phyloP scores from a whole-genome alignment of 2,113 vertebrate species.

The Chloroceryle aenea region DNA sequence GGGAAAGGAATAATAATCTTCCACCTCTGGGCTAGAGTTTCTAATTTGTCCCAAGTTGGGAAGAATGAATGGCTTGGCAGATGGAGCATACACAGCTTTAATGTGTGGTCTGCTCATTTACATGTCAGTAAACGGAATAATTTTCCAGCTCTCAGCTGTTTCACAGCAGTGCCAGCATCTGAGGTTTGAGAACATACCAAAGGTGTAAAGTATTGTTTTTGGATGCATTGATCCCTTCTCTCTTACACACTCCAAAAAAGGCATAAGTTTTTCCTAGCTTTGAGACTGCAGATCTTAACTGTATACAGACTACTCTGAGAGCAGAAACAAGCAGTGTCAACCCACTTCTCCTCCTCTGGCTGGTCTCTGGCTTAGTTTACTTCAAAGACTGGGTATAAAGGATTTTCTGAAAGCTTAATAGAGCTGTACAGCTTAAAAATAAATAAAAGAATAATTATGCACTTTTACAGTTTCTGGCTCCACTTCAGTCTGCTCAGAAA shows the following conservation, averaged over 20 bases:
- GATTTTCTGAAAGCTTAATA: slow-evolving; percentile 55
- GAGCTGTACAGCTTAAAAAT: slow-evolving; percentile 54
- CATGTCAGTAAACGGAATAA: slow-evolving; percentile 45
- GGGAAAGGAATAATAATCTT: slow-evolving; percentile 43
- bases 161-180: slow-evolving; percentile 16
- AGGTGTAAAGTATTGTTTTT: slow-evolving; percentile 20
- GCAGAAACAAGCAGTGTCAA: slow-evolving; percentile 6
- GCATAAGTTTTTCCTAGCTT: background rate
- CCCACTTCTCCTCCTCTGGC: background rate
- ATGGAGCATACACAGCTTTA: slow-evolving; percentile 41
- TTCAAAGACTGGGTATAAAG: slow-evolving; percentile 60
- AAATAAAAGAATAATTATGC: slow-evolving; percentile 64
- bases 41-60: slow-evolving; percentile 37
- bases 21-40: slow-evolving; percentile 22
- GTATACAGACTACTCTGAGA: background rate
- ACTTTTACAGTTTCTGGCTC: slow-evolving; percentile 44
- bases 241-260: background rate
- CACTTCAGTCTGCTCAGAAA: slow-evolving; percentile 35
- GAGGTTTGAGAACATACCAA: slow-evolving; percentile 51
- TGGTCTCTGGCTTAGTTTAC: slow-evolving; percentile 47
- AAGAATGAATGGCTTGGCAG: slow-evolving; percentile 40
- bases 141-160: slow-evolving; percentile 47
- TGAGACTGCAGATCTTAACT: background rate
- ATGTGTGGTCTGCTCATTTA: slow-evolving; percentile 65
- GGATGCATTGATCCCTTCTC: background rate